These are phyloP conservation scores for Gorsachius magnificus DNA, from an alignment of 2,797 vertebrate species.

Conservation along the genomic window DNA sequence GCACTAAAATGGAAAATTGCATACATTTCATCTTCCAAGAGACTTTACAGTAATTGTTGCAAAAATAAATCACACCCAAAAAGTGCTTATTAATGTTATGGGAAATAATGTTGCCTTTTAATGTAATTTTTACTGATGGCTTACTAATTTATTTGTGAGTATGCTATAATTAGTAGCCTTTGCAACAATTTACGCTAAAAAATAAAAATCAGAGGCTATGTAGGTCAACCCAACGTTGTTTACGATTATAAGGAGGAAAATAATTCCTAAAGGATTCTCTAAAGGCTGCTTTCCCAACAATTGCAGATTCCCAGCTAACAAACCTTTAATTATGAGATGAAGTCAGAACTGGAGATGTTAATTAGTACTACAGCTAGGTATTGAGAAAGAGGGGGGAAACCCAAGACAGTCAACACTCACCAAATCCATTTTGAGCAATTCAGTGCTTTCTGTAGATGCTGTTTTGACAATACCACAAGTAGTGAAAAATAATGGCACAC, in stretches of 20 bases:
- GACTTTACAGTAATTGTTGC: slow-evolving; percentile 21
- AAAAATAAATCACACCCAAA: slow-evolving; percentile 38
- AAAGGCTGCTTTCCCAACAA: slow-evolving; percentile 32
- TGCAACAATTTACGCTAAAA: not conserved
- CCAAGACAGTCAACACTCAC: not conserved
- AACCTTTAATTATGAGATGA: not conserved
- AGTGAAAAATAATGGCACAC: not conserved
- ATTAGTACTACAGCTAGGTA: not conserved
- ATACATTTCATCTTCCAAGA: slow-evolving; percentile 45
- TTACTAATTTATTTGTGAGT: slow-evolving; percentile 26
- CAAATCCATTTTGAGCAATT: not conserved
- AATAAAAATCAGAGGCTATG: slow-evolving; percentile 16
- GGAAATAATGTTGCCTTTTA: slow-evolving; percentile 5
- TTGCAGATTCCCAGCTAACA: not conserved
- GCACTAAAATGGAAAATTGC: slow-evolving; percentile 57
- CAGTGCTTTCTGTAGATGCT: not conserved
- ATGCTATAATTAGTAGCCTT: not conserved
- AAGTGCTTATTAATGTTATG: slow-evolving; percentile 1
- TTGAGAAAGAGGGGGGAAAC: not conserved
- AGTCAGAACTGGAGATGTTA: not conserved
- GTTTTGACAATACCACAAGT: not conserved
- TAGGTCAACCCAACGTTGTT: slow-evolving; percentile 19
- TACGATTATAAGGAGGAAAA: not conserved
- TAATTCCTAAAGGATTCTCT: slow-evolving; percentile 15
- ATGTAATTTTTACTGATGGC: slow-evolving; percentile 16